Percentiles rank a stretch among this genome's conserved stretches.
Conservation (phyloP, 1,140 invertebrate genomes). For the Papilio xuthus region DNA sequence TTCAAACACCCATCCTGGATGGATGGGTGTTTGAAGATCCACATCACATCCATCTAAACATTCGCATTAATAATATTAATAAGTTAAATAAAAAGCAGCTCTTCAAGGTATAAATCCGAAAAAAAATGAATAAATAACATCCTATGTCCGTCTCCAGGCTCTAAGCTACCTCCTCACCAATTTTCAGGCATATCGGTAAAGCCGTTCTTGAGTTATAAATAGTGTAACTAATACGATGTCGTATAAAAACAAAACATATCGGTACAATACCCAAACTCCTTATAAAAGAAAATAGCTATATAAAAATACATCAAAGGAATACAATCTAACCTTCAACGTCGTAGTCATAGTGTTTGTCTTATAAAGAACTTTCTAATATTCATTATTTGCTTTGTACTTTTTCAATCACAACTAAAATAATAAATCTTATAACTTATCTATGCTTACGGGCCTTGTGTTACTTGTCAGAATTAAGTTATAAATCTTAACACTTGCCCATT, state of each 20-base stretch:
- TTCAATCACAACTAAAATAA: background rate
- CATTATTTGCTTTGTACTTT: slow-evolving; percentile 1
- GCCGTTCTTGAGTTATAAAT: too few relatives aligned
- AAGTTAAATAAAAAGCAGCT: too few relatives aligned
- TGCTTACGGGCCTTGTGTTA: slow-evolving; percentile 8
- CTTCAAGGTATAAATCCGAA: too few relatives aligned
- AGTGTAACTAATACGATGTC: too few relatives aligned
- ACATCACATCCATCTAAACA: too few relatives aligned
- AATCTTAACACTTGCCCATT: background rate
- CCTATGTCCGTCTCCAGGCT: too few relatives aligned
- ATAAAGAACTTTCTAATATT: background rate
- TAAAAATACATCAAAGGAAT: background rate
- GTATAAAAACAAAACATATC: background rate
- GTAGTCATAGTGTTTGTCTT: background rate
- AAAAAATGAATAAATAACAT: too few relatives aligned
- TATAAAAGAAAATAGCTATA: background rate
- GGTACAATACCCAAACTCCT: background rate
- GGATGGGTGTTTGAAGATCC: too few relatives aligned
- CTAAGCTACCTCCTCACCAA: too few relatives aligned
- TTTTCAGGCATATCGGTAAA: too few relatives aligned
- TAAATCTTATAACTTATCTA: slow-evolving; percentile 6
- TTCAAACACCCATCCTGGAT: too few relatives aligned
- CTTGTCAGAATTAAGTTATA: slow-evolving; percentile 16
- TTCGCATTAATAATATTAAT: too few relatives aligned
- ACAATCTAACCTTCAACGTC: background rate